Evolutionary conservation across 2,113 vertebrate genomes (phyloP).

Genomic region (Grus americana): DNA sequence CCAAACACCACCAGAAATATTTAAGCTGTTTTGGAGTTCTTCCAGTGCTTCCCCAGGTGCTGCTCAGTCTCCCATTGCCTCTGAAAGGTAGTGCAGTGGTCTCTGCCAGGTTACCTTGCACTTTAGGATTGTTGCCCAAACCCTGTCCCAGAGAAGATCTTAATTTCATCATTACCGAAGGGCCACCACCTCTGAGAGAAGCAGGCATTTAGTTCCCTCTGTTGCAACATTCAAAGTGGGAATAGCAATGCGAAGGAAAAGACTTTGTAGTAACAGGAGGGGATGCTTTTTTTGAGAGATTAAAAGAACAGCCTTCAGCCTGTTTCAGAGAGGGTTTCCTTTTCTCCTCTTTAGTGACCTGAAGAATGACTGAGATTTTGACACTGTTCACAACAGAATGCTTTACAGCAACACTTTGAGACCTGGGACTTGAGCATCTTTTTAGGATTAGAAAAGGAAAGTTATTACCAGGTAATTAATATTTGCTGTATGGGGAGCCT

Average conservation of each 20-base stretch:
- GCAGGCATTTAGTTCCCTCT: background rate
- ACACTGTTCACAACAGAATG: background rate
- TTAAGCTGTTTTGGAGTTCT: background rate
- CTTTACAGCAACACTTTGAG: background rate
- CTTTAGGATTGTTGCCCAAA: background rate
- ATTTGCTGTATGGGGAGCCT: background rate
- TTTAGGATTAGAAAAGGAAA: background rate
- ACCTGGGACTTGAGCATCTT: background rate
- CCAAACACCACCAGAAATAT: background rate
- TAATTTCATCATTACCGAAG: background rate
- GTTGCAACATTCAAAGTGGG: background rate
- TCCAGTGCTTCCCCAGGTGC: background rate
- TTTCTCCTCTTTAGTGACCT: background rate
- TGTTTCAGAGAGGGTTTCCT: background rate
- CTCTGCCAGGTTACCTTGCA: background rate
- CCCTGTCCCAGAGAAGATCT: background rate
- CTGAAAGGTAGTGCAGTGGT: background rate
- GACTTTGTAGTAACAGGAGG: background rate
- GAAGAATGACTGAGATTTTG: background rate
- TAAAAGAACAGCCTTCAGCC: background rate
- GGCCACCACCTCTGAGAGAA: background rate
- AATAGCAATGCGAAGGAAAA: background rate
- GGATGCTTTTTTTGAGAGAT: background rate
- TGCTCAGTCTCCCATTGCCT: background rate
- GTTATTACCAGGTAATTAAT: background rate